phyloP scores from a whole-genome alignment of 2,888 invertebrate genomes.

The Autographa pulchrina region DNA sequence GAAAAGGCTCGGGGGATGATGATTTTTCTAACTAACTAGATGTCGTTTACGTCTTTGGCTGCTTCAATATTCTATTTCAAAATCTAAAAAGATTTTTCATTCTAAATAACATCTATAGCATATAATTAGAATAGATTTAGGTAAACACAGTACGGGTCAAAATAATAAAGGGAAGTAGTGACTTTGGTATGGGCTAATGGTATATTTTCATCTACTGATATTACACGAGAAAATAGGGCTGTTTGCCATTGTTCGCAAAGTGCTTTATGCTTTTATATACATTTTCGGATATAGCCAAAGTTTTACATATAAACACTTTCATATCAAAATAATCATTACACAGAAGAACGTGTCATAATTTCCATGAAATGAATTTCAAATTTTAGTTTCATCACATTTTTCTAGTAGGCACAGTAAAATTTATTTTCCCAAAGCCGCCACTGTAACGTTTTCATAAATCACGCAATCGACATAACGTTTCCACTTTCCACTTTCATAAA shows the following conservation, averaged over 20 bases:
- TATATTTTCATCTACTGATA: neutral
- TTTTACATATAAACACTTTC: neutral
- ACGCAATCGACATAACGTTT: slow-evolving; percentile 11
- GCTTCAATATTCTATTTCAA: neutral
- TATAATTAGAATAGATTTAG: no score
- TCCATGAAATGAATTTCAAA: neutral
- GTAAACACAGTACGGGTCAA: no score
- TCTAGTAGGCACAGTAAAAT: neutral
- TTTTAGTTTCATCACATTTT: slow-evolving; percentile 2
- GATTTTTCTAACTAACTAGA: neutral
- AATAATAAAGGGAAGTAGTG: no score
- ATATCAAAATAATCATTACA: neutral
- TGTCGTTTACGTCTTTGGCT: no score
- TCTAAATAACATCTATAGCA: no score
- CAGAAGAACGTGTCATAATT: no score
- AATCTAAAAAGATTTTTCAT: neutral
- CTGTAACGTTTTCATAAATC: neutral
- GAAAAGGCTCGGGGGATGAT: no score
- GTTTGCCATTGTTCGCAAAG: neutral
- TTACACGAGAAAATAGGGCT: neutral
- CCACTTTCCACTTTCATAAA: neutral
- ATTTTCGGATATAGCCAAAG: neutral
- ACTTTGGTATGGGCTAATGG: neutral
- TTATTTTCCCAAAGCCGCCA: neutral
- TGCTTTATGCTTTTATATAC: neutral